Percentiles rank a stretch among this genome's conserved stretches.
phyloP scores from a whole-genome alignment of 1,140 invertebrate genomes.

The Zelostemma sp. region DNA sequence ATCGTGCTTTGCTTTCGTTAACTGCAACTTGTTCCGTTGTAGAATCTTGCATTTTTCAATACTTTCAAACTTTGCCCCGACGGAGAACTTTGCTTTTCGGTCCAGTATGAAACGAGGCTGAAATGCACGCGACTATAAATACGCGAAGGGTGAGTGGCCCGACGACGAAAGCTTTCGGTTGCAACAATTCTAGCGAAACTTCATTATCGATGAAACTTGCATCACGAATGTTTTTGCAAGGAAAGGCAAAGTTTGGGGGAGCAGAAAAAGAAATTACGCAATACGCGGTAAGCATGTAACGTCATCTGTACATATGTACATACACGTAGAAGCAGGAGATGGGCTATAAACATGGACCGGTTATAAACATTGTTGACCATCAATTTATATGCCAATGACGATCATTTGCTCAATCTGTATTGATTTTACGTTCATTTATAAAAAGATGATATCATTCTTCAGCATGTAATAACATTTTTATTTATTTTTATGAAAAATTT shows the following conservation, averaged over 20 bases:
- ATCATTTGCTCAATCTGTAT: too few relatives aligned
- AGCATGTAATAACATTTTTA: too few relatives aligned
- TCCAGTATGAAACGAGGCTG: neutral
- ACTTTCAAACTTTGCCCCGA: neutral
- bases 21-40: conserved; percentile 20
- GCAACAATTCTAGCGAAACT: too few relatives aligned
- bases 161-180: neutral
- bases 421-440: too few relatives aligned
- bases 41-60: conserved; percentile 27
- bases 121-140: neutral
- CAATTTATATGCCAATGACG: too few relatives aligned
- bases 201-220: too few relatives aligned
- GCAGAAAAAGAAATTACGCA: conserved; percentile 5
- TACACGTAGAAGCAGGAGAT: conserved; percentile 20
- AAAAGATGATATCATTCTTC: too few relatives aligned
- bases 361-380: too few relatives aligned
- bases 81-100: neutral
- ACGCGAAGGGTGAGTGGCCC: neutral
- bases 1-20: conserved; percentile 28
- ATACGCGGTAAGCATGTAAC: conserved; percentile 23
- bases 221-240: too few relatives aligned
- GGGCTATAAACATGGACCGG: too few relatives aligned
- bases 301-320: conserved; percentile 11
- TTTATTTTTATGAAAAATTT: too few relatives aligned
- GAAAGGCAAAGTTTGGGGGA: neutral